phyloP scores from a whole-genome alignment of 2,797 vertebrate species.

The Sebastes elongatus region DNA sequence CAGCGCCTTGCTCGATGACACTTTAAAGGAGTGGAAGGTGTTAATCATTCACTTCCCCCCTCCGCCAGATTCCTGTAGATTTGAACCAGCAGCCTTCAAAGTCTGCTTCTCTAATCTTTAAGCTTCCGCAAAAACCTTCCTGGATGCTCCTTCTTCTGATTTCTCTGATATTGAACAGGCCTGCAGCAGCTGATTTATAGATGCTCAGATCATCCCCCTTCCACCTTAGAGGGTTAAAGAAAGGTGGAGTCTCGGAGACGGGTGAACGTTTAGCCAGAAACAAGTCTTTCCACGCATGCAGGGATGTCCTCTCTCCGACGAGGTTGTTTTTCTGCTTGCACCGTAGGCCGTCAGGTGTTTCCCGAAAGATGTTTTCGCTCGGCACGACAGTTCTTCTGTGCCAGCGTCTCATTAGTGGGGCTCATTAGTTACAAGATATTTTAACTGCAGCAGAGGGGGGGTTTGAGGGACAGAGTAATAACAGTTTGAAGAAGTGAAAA shows the following conservation, averaged over 20 bases:
- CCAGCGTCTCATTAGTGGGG: conserved; percentile 69
- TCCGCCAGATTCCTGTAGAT: conserved; percentile 19
- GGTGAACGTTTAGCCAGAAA: conserved; percentile 70
- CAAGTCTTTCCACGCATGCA: conserved; percentile 71
- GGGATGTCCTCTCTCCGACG: conserved; percentile 54
- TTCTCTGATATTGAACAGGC: conserved; percentile 72
- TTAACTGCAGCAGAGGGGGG: conserved; percentile 36
- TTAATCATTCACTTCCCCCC: conserved; percentile 35
- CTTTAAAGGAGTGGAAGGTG: not conserved
- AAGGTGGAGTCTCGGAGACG: conserved; percentile 59
- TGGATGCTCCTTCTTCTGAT: conserved; percentile 57
- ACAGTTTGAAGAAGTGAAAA: conserved; percentile 50
- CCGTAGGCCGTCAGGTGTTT: conserved; percentile 64
- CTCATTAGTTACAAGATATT: conserved; percentile 68
- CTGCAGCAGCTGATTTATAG: conserved; percentile 70
- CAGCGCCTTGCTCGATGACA: not conserved
- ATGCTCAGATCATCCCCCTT: conserved; percentile 61
- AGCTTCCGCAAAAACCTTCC: conserved; percentile 39
- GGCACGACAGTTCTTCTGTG: conserved; percentile 35
- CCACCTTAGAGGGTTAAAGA: conserved; percentile 65
- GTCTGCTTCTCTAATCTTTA: conserved; percentile 39
- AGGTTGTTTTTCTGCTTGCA: conserved; percentile 34
- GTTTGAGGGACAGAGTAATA: conserved; percentile 19
- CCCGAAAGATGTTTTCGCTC: conserved; percentile 24
- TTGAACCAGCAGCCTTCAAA: conserved; percentile 54